phyloP scores from a whole-genome alignment of 1,140 invertebrate genomes.

The Apocrypta bakeri region DNA sequence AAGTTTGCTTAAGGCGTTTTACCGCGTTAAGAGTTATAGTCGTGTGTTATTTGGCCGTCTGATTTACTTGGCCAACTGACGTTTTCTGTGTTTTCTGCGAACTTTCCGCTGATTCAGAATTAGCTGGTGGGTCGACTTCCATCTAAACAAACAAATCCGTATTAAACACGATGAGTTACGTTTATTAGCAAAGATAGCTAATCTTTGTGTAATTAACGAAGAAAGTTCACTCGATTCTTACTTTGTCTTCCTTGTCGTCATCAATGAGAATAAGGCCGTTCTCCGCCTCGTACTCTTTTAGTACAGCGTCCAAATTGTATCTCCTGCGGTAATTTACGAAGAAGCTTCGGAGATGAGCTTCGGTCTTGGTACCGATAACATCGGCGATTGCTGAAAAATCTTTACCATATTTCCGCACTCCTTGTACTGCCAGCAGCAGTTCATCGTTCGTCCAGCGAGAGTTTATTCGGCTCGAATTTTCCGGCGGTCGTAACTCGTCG shows the following conservation, averaged over 20 bases:
- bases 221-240: conserved; percentile 53
- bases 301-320: conserved; percentile 91
- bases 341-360: conserved; percentile 92
- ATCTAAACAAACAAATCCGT: conserved; percentile 63
- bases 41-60: conserved; percentile 71
- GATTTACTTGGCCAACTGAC: conserved; percentile 58
- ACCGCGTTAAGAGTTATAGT: conserved; percentile 57
- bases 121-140: conserved; percentile 68
- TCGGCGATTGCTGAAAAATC: conserved; percentile 97
- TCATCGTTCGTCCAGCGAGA: conserved; percentile 96
- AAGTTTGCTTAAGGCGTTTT: conserved; percentile 61
- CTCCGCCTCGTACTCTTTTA: conserved; percentile 91
- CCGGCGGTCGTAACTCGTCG: conserved; percentile 82
- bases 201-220: neutral
- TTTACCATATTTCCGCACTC: conserved; percentile 95
- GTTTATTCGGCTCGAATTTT: conserved; percentile 84
- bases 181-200: neutral
- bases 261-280: conserved; percentile 79
- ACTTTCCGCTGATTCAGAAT: conserved; percentile 66
- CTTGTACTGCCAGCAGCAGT: conserved; percentile 91
- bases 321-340: conserved; percentile 92
- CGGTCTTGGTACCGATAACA: conserved; percentile 95
- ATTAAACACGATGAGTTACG: neutral
- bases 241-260: conserved; percentile 75
- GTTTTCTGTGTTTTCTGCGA: conserved; percentile 69